A percentile compares a stretch with the other conserved stretches of the same genome.
Conservation (phyloP, 1,140 invertebrate species). For the Mya arenaria region DNA sequence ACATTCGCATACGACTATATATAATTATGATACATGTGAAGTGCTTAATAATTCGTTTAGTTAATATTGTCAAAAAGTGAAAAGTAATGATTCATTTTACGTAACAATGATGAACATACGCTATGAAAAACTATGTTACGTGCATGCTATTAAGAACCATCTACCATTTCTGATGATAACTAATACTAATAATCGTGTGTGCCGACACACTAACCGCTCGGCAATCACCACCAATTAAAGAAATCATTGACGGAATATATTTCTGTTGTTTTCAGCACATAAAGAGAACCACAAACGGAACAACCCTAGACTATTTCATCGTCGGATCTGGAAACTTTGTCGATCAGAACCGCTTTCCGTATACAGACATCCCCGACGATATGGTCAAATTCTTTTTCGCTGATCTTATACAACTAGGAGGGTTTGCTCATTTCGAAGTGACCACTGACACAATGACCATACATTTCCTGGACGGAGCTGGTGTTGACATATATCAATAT, state of each 20-base stretch:
- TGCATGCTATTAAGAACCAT: too few species aligned
- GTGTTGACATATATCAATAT: conserved; percentile 63
- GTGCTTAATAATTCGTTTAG: too few species aligned
- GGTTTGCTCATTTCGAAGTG: conserved; percentile 77
- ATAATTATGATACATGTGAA: too few species aligned
- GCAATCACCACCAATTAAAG: too few species aligned
- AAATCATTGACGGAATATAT: background rate
- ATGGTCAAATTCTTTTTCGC: conserved; percentile 79
- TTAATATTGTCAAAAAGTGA: too few species aligned
- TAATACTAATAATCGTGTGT: too few species aligned
- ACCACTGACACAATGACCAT: conserved; percentile 75
- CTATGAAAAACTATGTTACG: too few species aligned
- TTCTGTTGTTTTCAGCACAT: conserved; percentile 70
- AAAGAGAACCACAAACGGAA: conserved; percentile 61
- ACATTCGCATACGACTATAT: background rate
- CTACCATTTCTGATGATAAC: too few species aligned
- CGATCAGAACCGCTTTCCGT: conserved; percentile 71
- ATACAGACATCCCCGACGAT: conserved; percentile 69
- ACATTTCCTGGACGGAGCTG: conserved; percentile 73
- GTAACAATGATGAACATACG: too few species aligned
- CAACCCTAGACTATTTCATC: conserved; percentile 79
- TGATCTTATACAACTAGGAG: conserved; percentile 72
- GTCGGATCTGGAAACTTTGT: conserved; percentile 80
- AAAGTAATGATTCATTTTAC: too few species aligned
- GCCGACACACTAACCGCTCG: too few species aligned